Evolutionary conservation across 2,113 vertebrate species (phyloP).

Genomic region (Maccullochella peelii): DNA sequence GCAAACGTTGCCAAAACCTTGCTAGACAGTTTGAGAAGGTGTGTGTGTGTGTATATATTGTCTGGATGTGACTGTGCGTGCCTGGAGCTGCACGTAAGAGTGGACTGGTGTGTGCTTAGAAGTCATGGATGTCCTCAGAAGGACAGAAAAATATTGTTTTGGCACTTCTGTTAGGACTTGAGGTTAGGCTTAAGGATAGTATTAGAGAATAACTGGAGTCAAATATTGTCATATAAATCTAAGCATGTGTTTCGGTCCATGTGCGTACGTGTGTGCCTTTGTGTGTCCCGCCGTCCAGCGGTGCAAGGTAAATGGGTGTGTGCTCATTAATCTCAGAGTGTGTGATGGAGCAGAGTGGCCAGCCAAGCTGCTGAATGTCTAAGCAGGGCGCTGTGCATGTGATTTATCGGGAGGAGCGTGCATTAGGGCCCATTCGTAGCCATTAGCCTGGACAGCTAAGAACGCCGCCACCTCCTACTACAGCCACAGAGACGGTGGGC

Average conservation of each 20-base stretch:
- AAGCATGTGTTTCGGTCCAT: constrained; percentile 14
- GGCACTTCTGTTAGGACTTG: constrained; percentile 10
- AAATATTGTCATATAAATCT: constrained; percentile 21
- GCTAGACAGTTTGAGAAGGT: not conserved
- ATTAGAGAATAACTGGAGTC: constrained; percentile 11
- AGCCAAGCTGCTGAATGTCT: constrained; percentile 82
- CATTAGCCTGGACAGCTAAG: constrained; percentile 82
- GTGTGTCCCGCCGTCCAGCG: constrained; percentile 61
- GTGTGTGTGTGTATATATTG: not conserved
- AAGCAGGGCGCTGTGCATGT: constrained; percentile 70
- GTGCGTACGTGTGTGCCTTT: constrained; percentile 37
- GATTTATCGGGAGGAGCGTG: constrained; percentile 81
- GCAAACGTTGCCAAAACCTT: not conserved
- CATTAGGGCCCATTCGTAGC: constrained; percentile 78
- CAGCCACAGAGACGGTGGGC: constrained; percentile 38
- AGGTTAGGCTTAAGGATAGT: constrained; percentile 1
- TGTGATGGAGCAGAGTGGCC: constrained; percentile 69
- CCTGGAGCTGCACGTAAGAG: not conserved
- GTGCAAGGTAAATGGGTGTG: constrained; percentile 78
- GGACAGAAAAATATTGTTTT: constrained; percentile 4
- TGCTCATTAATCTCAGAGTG: constrained; percentile 82
- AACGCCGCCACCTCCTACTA: constrained; percentile 70
- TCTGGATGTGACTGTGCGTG: not conserved
- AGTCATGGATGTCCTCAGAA: not conserved
- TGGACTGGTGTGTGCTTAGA: not conserved